Evolutionary conservation across 2,888 invertebrate genomes (phyloP).

Genomic region (Cerastoderma edule): DNA sequence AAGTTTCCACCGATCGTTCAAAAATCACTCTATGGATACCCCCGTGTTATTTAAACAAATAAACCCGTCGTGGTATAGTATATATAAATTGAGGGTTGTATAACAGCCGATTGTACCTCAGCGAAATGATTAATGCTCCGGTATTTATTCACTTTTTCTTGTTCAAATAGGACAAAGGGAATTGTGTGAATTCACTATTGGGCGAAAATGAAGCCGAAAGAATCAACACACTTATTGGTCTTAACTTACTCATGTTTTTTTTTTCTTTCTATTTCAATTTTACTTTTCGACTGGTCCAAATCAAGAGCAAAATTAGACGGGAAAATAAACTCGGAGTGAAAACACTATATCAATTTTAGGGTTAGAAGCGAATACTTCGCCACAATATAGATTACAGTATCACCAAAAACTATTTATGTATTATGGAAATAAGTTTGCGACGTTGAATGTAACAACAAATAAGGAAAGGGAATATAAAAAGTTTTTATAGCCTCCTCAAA

Average conservation of each 20-base stretch:
- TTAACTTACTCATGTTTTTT: background rate
- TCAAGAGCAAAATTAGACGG: no score
- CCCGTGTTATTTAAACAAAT: conserved; percentile 16
- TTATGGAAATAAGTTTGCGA: no score
- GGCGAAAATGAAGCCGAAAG: background rate
- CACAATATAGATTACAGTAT: no score
- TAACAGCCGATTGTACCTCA: background rate
- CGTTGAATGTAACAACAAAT: no score
- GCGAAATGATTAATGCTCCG: conserved; percentile 4
- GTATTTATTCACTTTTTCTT: conserved; percentile 17
- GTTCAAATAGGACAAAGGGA: conserved; percentile 4
- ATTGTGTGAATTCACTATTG: background rate
- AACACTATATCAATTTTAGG: background rate
- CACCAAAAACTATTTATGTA: no score
- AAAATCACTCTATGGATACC: conserved; percentile 20
- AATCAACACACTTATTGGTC: background rate
- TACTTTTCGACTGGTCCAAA: no score
- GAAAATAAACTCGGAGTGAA: background rate
- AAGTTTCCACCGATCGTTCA: no score
- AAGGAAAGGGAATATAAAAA: no score
- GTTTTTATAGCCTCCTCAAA: no score
- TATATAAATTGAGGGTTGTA: conserved; percentile 17
- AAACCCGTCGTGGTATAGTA: conserved; percentile 5
- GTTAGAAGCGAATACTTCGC: no score
- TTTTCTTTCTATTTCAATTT: background rate